Evolutionary conservation across 2,797 vertebrate genomes (phyloP).

Genomic region (Epinephelus awoara): DNA sequence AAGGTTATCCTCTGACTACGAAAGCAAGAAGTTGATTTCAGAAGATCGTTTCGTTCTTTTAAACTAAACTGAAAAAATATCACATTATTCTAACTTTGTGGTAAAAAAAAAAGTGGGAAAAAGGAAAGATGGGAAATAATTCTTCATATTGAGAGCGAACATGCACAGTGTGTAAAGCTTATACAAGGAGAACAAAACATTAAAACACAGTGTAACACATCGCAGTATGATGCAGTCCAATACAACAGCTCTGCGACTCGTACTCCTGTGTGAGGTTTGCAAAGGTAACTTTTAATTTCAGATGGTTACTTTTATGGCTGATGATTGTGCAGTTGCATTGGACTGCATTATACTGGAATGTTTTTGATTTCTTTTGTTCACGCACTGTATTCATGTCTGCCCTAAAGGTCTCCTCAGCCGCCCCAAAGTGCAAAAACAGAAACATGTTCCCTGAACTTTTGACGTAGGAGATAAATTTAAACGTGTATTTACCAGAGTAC

Average conservation of each 20-base stretch:
- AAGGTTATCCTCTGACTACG: background rate
- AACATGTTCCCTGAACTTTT: conserved; percentile 66
- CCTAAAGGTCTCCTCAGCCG: background rate
- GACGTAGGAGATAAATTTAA: conserved; percentile 21
- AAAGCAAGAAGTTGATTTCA: background rate
- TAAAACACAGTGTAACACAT: background rate
- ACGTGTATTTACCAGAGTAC: conserved; percentile 25
- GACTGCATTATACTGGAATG: conserved; percentile 2
- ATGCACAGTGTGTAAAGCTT: conserved; percentile 19
- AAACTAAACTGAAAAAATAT: background rate
- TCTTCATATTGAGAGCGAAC: conserved; percentile 14
- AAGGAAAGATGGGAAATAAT: background rate
- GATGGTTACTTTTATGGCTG: conserved; percentile 29
- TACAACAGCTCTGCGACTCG: background rate
- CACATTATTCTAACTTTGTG: background rate
- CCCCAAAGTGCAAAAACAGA: conserved; percentile 54
- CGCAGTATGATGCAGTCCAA: conserved; percentile 16
- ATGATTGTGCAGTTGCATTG: background rate
- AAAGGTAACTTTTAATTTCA: background rate
- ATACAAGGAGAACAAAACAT: background rate
- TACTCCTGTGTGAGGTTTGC: background rate
- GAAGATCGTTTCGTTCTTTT: background rate
- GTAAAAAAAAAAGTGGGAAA: background rate
- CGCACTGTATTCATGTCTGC: background rate
- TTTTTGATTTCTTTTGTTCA: conserved; percentile 11